Conservation (phyloP, 1,140 invertebrate genomes). For the Diabrotica virgifera region DNA sequence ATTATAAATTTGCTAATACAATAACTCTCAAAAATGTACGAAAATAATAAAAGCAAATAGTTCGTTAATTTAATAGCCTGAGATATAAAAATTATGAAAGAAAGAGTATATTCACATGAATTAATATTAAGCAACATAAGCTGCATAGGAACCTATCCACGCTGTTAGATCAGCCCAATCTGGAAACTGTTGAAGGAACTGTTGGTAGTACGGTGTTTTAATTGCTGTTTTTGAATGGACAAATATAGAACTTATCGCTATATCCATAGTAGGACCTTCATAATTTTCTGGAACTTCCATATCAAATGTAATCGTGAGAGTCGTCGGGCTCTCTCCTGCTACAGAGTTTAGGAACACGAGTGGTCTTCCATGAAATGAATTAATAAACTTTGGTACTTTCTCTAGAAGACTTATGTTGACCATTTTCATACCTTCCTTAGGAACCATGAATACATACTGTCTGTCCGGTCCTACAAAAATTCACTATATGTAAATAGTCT, state of each 20-base stretch:
- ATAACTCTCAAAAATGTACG: no score
- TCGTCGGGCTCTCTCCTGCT: neutral
- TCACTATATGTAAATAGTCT: neutral
- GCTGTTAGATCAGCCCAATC: constrained; percentile 7
- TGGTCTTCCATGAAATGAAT: neutral
- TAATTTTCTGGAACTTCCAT: constrained; percentile 10
- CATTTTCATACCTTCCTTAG: neutral
- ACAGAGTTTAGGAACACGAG: neutral
- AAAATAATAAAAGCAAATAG: no score
- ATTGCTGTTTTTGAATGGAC: constrained; percentile 1
- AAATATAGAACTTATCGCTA: neutral
- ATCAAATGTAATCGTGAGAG: constrained; percentile 6
- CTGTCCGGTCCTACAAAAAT: neutral
- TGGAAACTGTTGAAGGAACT: neutral
- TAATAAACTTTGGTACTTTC: neutral
- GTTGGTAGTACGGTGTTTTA: neutral
- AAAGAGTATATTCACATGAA: no score
- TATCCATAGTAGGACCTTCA: neutral
- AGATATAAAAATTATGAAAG: no score
- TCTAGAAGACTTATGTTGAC: neutral
- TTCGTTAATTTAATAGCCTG: no score
- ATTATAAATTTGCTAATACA: no score
- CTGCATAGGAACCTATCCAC: neutral
- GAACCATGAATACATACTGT: neutral
- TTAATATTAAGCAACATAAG: neutral